phyloP scores from a whole-genome alignment of 2,888 invertebrate species.

The Tetragnatha montana region DNA sequence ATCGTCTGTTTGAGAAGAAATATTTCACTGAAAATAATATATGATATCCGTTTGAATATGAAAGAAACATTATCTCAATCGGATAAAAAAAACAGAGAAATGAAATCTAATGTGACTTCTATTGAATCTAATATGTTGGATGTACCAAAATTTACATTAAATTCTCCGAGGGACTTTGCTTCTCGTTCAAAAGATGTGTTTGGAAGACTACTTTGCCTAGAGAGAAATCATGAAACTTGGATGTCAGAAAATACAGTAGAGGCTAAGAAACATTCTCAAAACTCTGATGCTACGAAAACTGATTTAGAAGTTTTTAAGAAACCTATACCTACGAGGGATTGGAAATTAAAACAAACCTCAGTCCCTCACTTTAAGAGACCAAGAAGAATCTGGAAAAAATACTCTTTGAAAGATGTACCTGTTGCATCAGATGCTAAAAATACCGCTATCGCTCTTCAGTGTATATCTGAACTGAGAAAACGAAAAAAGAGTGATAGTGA shows the following conservation, averaged over 20 bases:
- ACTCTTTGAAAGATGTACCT: slow-evolving; percentile 53
- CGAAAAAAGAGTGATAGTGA: slow-evolving; percentile 3
- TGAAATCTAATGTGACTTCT: slow-evolving; percentile 32
- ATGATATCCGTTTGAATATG: neutral
- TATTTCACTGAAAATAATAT: neutral
- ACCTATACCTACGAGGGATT: slow-evolving; percentile 15
- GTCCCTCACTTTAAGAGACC: neutral
- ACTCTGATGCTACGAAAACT: neutral
- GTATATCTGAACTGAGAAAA: slow-evolving; percentile 42
- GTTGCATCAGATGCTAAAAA: slow-evolving; percentile 58
- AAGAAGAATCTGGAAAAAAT: slow-evolving; percentile 42
- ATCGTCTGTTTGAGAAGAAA: neutral
- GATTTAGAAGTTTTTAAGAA: slow-evolving; percentile 24
- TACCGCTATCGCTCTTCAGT: slow-evolving; percentile 48
- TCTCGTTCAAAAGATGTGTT: slow-evolving; percentile 45
- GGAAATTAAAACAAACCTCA: neutral
- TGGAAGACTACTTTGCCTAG: slow-evolving; percentile 30
- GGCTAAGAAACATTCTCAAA: neutral
- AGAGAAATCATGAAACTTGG: slow-evolving; percentile 54
- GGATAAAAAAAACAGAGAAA: neutral
- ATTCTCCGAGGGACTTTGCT: slow-evolving; percentile 40
- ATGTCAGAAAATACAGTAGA: slow-evolving; percentile 45
- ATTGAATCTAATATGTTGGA: neutral
- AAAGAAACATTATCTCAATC: neutral
- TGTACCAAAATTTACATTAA: slow-evolving; percentile 30